phyloP scores from a whole-genome alignment of 2,797 vertebrate genomes.

The Trematomus bernacchii region DNA sequence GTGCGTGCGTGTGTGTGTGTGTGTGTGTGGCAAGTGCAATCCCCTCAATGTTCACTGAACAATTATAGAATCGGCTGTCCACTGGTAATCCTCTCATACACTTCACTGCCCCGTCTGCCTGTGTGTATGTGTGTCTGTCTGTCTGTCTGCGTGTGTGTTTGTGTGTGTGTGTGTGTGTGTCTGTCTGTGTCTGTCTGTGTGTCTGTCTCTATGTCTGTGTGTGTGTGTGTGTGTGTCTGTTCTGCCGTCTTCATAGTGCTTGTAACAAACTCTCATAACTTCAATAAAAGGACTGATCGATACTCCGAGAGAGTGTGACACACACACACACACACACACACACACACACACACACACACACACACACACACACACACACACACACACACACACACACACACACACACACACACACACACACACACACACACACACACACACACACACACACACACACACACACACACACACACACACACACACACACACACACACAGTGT shows the following conservation, averaged over 20 bases:
- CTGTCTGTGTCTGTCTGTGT: slow-evolving; percentile 57
- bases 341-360: not conserved
- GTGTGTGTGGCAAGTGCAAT: slow-evolving; percentile 62
- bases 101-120: slow-evolving; percentile 74
- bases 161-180: slow-evolving; percentile 8
- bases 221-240: slow-evolving; percentile 43
- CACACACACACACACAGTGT: not conserved
- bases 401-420: not conserved
- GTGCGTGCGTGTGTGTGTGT: too few species aligned
- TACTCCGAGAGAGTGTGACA: slow-evolving; percentile 29
- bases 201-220: slow-evolving; percentile 49
- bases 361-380: slow-evolving; percentile 1
- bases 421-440: not conserved
- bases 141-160: slow-evolving; percentile 62
- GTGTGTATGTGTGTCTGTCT: slow-evolving; percentile 35
- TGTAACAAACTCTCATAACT: slow-evolving; percentile 57
- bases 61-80: slow-evolving; percentile 77
- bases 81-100: slow-evolving; percentile 78
- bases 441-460: not conserved
- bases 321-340: not conserved
- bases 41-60: slow-evolving; percentile 81
- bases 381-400: not conserved
- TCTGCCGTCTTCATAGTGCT: slow-evolving; percentile 35
- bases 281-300: slow-evolving; percentile 59
- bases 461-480: not conserved